Evolutionary conservation across 1,140 invertebrate genomes (phyloP).

Genomic region (Musca domestica): DNA sequence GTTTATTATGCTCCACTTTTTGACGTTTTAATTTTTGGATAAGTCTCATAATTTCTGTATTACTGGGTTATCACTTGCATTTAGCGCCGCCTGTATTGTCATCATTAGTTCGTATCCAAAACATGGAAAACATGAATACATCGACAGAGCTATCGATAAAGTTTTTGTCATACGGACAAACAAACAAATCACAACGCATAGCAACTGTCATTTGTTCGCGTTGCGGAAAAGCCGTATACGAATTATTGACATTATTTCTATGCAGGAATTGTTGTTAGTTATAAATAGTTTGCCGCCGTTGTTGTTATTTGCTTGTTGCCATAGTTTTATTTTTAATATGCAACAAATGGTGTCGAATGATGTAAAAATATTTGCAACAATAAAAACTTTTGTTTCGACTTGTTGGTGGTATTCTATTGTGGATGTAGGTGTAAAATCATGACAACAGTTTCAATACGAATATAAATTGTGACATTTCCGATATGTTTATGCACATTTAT

Average conservation of each 20-base stretch:
- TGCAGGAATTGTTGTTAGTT: not conserved
- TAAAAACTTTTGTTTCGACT: not conserved
- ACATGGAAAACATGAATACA: not conserved
- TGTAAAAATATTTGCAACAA: not conserved
- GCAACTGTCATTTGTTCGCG: not conserved
- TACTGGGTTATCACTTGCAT: not conserved
- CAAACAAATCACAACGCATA: slow-evolving; percentile 12
- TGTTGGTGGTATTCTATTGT: too few relatives aligned
- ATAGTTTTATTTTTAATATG: slow-evolving; percentile 1
- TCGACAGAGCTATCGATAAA: not conserved
- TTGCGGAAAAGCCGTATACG: slow-evolving; percentile 1
- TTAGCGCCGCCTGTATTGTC: not conserved
- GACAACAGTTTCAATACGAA: not conserved
- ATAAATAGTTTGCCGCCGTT: not conserved
- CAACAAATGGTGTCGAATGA: not conserved
- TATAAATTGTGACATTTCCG: slow-evolving; percentile 17
- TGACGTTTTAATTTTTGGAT: too few relatives aligned
- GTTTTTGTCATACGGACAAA: slow-evolving; percentile 5
- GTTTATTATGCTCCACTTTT: too few relatives aligned
- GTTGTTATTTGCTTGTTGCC: not conserved
- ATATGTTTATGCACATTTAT: not conserved
- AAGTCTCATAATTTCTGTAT: too few relatives aligned
- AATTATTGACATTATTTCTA: slow-evolving; percentile 18
- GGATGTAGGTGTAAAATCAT: too few relatives aligned
- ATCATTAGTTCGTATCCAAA: not conserved